Evolutionary conservation across 2,888 invertebrate genomes (phyloP), one percentile per base, ranked within the genome.

Genomic region (Bimastos eiseni): DNA sequence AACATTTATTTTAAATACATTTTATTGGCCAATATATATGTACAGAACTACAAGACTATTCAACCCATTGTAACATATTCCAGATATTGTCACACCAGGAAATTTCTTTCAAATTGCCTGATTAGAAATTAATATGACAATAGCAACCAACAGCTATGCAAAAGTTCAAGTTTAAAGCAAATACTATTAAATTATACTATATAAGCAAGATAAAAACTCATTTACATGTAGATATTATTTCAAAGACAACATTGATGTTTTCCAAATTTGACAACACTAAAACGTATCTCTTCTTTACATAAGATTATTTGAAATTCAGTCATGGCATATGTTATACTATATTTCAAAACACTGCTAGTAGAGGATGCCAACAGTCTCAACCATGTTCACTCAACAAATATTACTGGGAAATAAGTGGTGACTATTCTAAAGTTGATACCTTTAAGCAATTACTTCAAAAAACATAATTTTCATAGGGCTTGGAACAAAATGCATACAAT

Each of bases 11-110:
- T 70, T 70, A 0, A n/a, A 70, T 70, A 70, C 1, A 70, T 30
- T 70, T 70, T 70, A 70, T n/a, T 70, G n/a, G 70, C 70, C 70
- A n/a, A 70, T n/a, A 70, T n/a, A 70, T 70, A 70, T 70, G 70
- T 70, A 70, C 70, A 70, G 70, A 70, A n/a, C 13, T n/a, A 70
- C 4, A 70, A 70, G 70, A 70, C 70, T 30, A n/a, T 70, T 5
- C n/a, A 70, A 70, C n/a, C 30, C 70, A 70, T n/a, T 70, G 70
- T n/a, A 70, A 70, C 8, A n/a, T 21, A 49, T 49, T 49, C 49
- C 49, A 49, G 49, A 49, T 5, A 24, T 70, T 70, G 8, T n/a
- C n/a, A 70, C 8, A 70, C n/a, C 70, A 70, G 70, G 70, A 70
- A n/a, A n/a, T 70, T 70, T 70, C 70, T 70, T 30, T 6, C 0